Percentiles rank a stretch among this genome's conserved stretches.
Conservation (phyloP, 2,888 invertebrate genomes). For the Melipona beecheii region DNA sequence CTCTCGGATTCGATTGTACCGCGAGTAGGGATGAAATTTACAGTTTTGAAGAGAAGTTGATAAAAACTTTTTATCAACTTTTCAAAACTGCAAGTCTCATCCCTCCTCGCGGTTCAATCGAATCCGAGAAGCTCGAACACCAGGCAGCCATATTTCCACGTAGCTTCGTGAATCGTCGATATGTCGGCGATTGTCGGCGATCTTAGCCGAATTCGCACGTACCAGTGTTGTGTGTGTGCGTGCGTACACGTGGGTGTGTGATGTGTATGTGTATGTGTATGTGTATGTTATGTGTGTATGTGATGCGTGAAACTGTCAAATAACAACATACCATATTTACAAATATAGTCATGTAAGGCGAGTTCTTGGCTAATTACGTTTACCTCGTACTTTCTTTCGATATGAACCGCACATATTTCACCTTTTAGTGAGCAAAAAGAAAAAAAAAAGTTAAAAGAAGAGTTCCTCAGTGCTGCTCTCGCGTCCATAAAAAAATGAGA, state of each 20-base stretch:
- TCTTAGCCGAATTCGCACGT: conserved; percentile 75
- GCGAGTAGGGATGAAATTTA: conserved; percentile 14
- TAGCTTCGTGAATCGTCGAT: conserved; percentile 69
- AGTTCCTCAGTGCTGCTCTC: conserved; percentile 52
- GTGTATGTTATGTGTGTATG: not conserved
- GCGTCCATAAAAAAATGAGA: conserved; percentile 22
- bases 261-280: not conserved
- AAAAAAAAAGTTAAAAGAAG: not conserved
- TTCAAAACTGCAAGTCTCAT: conserved; percentile 14
- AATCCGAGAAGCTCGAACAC: conserved; percentile 18
- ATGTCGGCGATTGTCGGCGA: conserved; percentile 71
- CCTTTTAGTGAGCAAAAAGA: conserved; percentile 9
- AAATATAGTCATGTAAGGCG: conserved; percentile 81
- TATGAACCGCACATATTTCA: not conserved
- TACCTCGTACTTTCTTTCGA: conserved; percentile 51
- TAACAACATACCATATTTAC: conserved; percentile 78
- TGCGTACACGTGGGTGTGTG: not conserved
- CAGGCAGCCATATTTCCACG: conserved; percentile 67
- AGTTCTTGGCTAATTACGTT: conserved; percentile 75
- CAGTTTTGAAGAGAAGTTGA: conserved; percentile 21
- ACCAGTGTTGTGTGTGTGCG: conserved; percentile 19
- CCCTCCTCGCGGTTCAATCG: conserved; percentile 12
- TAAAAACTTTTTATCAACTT: conserved; percentile 20
- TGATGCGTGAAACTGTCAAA: conserved; percentile 43
- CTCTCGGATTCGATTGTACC: conserved; percentile 13